Percentiles rank a stretch among this genome's conserved stretches.
Evolutionary conservation across 2,888 invertebrate genomes (phyloP).

Genomic region (Chironomus tentans): DNA sequence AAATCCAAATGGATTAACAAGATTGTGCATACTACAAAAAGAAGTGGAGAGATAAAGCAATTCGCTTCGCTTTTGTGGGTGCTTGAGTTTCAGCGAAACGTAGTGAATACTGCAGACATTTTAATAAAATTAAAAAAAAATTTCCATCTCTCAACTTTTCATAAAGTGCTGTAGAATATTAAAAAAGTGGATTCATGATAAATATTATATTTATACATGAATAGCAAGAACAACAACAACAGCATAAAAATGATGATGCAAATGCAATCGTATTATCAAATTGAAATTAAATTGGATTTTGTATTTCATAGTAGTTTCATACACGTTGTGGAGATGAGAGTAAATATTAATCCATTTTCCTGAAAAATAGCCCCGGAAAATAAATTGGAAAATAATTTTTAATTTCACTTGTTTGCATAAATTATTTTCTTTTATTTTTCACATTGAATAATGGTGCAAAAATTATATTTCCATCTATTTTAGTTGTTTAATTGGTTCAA

Average conservation of each 20-base stretch:
- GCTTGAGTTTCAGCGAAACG: neutral
- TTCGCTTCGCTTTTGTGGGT: neutral
- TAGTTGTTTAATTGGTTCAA: no score
- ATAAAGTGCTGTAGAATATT: neutral
- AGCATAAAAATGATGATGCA: neutral
- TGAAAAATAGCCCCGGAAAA: no score
- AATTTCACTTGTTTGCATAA: no score
- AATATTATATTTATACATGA: neutral
- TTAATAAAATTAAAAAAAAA: neutral
- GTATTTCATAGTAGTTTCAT: neutral
- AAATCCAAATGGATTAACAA: neutral
- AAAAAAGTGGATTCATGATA: neutral
- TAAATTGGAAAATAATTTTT: no score
- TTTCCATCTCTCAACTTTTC: neutral
- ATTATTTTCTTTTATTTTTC: no score
- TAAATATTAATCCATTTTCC: constrained; percentile 1
- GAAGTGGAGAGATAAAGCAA: neutral
- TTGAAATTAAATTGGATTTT: constrained; percentile 12
- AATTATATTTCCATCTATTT: no score
- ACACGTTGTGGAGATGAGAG: neutral
- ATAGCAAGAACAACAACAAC: neutral
- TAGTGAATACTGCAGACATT: neutral
- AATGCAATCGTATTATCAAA: constrained; percentile 7
- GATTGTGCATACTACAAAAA: neutral
- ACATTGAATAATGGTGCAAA: no score